A percentile compares a stretch with the other conserved stretches of the same genome.
These are phyloP conservation scores for Ornithoptera alexandrae DNA, from an alignment of 2,888 invertebrate genomes.

Conservation along the genomic window DNA sequence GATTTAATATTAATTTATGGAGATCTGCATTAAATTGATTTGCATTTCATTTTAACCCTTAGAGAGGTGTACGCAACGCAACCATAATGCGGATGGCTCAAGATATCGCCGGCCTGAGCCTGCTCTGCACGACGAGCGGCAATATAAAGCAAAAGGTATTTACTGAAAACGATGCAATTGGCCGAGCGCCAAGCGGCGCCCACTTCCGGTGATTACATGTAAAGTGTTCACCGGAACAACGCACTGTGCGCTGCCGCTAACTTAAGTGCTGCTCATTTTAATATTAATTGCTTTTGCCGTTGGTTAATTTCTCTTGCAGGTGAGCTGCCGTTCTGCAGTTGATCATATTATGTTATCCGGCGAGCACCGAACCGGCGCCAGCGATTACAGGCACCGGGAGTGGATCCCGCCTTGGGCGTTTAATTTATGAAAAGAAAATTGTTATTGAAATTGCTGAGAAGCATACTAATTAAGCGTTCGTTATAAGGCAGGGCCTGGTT, in stretches of 20 bases:
- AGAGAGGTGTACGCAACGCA: too few species aligned
- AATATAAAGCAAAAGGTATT: background rate
- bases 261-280: background rate
- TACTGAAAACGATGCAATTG: background rate
- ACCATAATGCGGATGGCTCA: too few species aligned
- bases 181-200: background rate
- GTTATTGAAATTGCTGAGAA: background rate
- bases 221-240: background rate
- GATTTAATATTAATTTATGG: too few species aligned
- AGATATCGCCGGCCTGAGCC: too few species aligned
- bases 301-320: background rate
- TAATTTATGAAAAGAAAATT: background rate
- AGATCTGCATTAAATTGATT: too few species aligned
- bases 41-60: too few species aligned
- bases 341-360: background rate
- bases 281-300: background rate
- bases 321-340: too few species aligned
- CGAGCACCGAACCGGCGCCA: background rate
- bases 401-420: background rate
- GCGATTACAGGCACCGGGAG: background rate
- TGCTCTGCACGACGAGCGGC: background rate
- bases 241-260: background rate
- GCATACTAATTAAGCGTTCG: background rate
- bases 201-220: background rate
- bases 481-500: background rate